phyloP scores from a whole-genome alignment of 2,888 invertebrate genomes.

The Buathra laborator region DNA sequence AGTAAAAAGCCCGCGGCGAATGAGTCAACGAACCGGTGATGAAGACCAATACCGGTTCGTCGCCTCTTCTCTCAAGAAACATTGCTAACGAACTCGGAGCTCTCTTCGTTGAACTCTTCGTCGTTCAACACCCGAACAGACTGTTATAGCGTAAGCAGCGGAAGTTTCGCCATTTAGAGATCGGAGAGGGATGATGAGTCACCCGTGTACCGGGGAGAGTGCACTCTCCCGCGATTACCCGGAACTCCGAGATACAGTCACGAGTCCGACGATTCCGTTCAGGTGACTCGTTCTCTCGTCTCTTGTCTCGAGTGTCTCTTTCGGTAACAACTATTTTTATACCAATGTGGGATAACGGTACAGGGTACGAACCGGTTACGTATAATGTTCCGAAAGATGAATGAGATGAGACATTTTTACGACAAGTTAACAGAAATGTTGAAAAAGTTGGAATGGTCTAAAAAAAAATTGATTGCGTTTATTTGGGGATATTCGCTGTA shows the following conservation, averaged over 20 bases:
- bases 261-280: constrained; percentile 43
- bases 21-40: constrained; percentile 48
- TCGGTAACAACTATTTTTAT: not conserved
- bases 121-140: not conserved
- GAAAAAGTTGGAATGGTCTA: too few relatives aligned
- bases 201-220: constrained; percentile 18
- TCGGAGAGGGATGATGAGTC: constrained; percentile 56
- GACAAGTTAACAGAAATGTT: too few relatives aligned
- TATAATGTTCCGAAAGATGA: not conserved
- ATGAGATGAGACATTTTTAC: too few relatives aligned
- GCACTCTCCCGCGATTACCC: constrained; percentile 41
- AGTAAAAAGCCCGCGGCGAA: not conserved
- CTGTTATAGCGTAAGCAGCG: not conserved
- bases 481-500: not conserved
- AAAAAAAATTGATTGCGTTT: not conserved
- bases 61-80: constrained; percentile 14
- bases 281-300: constrained; percentile 39
- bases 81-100: constrained; percentile 54
- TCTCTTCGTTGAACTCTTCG: constrained; percentile 36
- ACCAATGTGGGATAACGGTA: not conserved
- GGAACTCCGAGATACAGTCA: constrained; percentile 41
- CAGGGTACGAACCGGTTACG: too few relatives aligned
- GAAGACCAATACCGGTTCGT: constrained; percentile 48
- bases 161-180: constrained; percentile 19
- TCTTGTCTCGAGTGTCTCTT: not conserved